Evolutionary conservation across 2,888 invertebrate genomes (phyloP), one percentile per base, ranked within the genome.

Genomic region (Amphipoea lucens): DNA sequence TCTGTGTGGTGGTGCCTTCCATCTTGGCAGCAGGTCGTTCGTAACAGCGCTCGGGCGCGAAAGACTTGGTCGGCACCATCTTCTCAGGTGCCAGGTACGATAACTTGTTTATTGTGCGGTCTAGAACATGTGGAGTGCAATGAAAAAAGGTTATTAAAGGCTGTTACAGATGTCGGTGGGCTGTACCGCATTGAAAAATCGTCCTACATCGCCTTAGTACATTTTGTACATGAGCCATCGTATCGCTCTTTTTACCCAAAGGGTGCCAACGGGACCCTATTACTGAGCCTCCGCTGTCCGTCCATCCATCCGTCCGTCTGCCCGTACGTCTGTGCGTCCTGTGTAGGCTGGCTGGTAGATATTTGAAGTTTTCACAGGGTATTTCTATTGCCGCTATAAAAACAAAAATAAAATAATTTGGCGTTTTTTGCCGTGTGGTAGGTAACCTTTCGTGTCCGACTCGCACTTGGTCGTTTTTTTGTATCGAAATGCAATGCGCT

Each of bases 51-150:
- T 96, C 92, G 0, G 97, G 97, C 1, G 96, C 97, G 85, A 93
- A 97, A 1, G 97, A 96, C 80, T 94, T 94, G 0, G 94, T 91
- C 14, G 90, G 91, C 75, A 94, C 93, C 1, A 94, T 88, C 78
- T 94, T 95, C 60, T 97, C 97, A 0, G 98, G 97, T 0, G 97
- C 96, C 45, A 97, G 94, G 87, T 97, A 98, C 76, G 98, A 98
- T 57, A 98, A 91, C 89, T 97, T 97, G 91, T 98, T 98, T 45
- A 98, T 96, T 2, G 98, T 98, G 77, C 97, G 96, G 83, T 97
- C 97, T 97, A 89, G 0, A 90, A 91, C 17, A 40, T 51, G 40
- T 9, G 51, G 12, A 71, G 17, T 57, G 12, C 42, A 63, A 51
- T 76, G 7, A 62, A 62, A 54, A 20, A 40, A 2, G 0, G 12